These are phyloP conservation scores for Albula glossodonta DNA, from an alignment of 2,113 vertebrate species.

Conservation along the genomic window DNA sequence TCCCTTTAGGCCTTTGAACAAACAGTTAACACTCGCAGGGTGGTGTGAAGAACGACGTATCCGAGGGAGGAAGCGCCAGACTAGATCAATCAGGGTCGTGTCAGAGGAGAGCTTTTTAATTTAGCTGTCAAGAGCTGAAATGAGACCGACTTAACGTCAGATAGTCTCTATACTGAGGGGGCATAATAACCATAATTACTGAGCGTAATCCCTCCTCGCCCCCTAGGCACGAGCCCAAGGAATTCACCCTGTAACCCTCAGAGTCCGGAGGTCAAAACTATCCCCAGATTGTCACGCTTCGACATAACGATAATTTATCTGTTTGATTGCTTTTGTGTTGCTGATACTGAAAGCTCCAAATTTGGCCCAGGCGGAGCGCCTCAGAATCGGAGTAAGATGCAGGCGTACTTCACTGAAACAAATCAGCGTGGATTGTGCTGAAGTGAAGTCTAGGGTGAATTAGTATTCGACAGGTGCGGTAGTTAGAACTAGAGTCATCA, in stretches of 20 bases:
- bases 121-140: slow-evolving; percentile 61
- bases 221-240: slow-evolving; percentile 44
- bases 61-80: slow-evolving; percentile 25
- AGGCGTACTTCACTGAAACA: slow-evolving; percentile 23
- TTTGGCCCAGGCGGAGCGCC: slow-evolving; percentile 40
- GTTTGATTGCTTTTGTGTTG: slow-evolving; percentile 47
- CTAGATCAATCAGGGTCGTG: slow-evolving; percentile 59
- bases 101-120: slow-evolving; percentile 62
- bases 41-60: slow-evolving; percentile 20
- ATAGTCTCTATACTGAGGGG: slow-evolving; percentile 55
- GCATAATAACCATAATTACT: slow-evolving; percentile 70
- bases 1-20: slow-evolving; percentile 57
- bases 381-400: slow-evolving; percentile 10
- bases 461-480: slow-evolving; percentile 31
- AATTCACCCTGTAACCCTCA: slow-evolving; percentile 44
- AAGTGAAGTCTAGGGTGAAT: slow-evolving; percentile 24
- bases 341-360: slow-evolving; percentile 39
- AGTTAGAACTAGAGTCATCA: slow-evolving; percentile 38
- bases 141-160: slow-evolving; percentile 41
- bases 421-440: slow-evolving; percentile 28
- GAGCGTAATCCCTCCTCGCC: slow-evolving; percentile 61
- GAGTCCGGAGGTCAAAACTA: slow-evolving; percentile 65
- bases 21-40: slow-evolving; percentile 40
- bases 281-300: slow-evolving; percentile 59
- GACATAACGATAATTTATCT: slow-evolving; percentile 52